Conservation (phyloP, 2,888 invertebrate genomes). For the Aelia acuminata region DNA sequence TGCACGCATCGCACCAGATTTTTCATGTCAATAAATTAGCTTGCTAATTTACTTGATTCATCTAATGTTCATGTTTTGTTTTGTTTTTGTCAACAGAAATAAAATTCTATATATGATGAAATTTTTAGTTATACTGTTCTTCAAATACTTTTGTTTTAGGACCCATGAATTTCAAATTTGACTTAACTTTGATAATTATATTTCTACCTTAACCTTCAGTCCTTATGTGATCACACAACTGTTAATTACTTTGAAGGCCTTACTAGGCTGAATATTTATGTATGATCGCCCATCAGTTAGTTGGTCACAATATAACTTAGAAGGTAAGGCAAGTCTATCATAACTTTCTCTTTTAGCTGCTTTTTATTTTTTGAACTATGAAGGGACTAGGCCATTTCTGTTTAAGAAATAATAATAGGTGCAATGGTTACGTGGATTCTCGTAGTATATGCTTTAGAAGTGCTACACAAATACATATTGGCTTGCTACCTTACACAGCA, state of each 20-base stretch:
- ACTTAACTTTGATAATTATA: constrained; percentile 16
- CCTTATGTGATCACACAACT: constrained; percentile 2
- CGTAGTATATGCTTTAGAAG: not conserved
- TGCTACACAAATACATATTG: too few species aligned
- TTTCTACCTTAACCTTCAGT: constrained; percentile 32
- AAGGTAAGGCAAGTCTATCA: constrained; percentile 12
- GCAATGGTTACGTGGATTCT: not conserved
- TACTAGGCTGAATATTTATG: constrained; percentile 5
- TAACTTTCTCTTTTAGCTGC: not conserved
- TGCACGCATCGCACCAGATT: too few species aligned
- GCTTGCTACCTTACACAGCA: too few species aligned
- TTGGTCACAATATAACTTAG: not conserved
- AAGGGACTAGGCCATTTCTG: not conserved
- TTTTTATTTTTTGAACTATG: constrained; percentile 9
- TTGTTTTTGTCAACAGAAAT: not conserved
- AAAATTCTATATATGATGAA: not conserved
- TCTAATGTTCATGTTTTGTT: not conserved
- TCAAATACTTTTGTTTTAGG: constrained; percentile 54
- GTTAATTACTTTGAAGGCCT: not conserved
- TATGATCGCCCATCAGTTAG: constrained; percentile 1
- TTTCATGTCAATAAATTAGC: not conserved
- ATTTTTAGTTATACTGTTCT: constrained; percentile 24
- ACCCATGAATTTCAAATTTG: constrained; percentile 64
- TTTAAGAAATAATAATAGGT: not conserved
- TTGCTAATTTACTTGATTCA: not conserved